Percentiles rank a stretch among this genome's conserved stretches.
Evolutionary conservation across 1,140 invertebrate species (phyloP).

Genomic region (Probaryconus sp.): DNA sequence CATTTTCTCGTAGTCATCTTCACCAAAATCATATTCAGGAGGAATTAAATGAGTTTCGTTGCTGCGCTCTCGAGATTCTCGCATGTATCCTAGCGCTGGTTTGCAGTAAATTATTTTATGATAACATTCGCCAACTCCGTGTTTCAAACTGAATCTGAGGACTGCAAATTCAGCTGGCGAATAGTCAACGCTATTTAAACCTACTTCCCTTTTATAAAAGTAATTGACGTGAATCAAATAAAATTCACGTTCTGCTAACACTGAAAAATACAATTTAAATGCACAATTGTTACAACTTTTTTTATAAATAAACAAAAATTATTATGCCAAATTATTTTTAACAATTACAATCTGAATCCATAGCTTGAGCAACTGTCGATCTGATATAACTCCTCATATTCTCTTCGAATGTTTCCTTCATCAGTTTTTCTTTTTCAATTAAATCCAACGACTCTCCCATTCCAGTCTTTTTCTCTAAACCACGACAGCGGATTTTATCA

Average conservation of each 20-base stretch:
- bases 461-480: slow-evolving; percentile 44
- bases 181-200: slow-evolving; percentile 59
- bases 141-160: slow-evolving; percentile 75
- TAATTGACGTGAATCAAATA: slow-evolving; percentile 75
- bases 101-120: slow-evolving; percentile 77
- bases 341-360: slow-evolving; percentile 44
- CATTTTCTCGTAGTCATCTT: slow-evolving; percentile 61
- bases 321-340: too few relatives aligned
- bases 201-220: slow-evolving; percentile 65
- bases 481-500: slow-evolving; percentile 4
- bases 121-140: slow-evolving; percentile 78
- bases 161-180: slow-evolving; percentile 74
- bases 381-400: slow-evolving; percentile 63
- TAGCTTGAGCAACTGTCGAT: slow-evolving; percentile 15
- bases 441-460: slow-evolving; percentile 56
- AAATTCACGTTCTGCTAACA: slow-evolving; percentile 7
- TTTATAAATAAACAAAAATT: slow-evolving; percentile 2
- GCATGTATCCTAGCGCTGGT: slow-evolving; percentile 78
- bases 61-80: slow-evolving; percentile 75
- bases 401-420: slow-evolving; percentile 36
- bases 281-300: slow-evolving; percentile 8
- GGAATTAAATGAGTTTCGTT: slow-evolving; percentile 77
- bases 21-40: slow-evolving; percentile 64
- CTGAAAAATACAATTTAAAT: too few relatives aligned
- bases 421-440: slow-evolving; percentile 15